Base-by-base conservation (phyloP, 2,888 invertebrate species). In the Agapetus fuscipes region DNA sequence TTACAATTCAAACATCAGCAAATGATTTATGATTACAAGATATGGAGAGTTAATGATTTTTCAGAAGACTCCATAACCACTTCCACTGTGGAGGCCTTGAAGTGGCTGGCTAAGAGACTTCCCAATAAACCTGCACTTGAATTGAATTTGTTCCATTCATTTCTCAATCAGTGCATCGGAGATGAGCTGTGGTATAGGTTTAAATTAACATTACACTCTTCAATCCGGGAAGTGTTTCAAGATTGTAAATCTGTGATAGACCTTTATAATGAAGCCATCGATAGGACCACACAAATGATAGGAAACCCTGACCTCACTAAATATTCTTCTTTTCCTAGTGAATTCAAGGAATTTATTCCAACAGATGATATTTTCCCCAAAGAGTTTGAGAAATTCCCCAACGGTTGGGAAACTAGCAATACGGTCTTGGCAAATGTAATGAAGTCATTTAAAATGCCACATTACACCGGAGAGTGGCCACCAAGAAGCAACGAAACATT, bases 261-360 rank as follows among this genome's bases (percentile, higher is more conserved):
- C 35, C 60, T 83, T 32, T 82, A 81, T 53, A 86, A 86, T 54
- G 70, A 72, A 49, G 78, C 78, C 15, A 68, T 86, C 14, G 66
- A 71, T 32, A 74, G 74, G 50, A 56, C 84, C 32, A 72, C 71
- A 26, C 57, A 71, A 29, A 69, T 80, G 33, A 60, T 78, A 20
- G 66, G 76, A 17, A 71, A 80, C 54, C 66, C 72, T 48, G 68
- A 75, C 47, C 60, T 75, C 26, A 65, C 68, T 6, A 70, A 75
- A 46, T 74, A 76, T 48, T 68, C 76, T 1, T 64, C 71, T 50
- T 80, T 85, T 57, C 76, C 85, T 1, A 57, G 70, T 13, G 80
- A 82, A 52, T 73, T 86, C 41, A 69, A 67, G 40, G 54, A 60
- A 26, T 76, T 71, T 59, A 57, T 76, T 37, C 61, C 71, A 46